Percentiles rank a stretch among this genome's conserved stretches.
phyloP scores from a whole-genome alignment of 2,797 vertebrate genomes.

The Sus cebifrons region DNA sequence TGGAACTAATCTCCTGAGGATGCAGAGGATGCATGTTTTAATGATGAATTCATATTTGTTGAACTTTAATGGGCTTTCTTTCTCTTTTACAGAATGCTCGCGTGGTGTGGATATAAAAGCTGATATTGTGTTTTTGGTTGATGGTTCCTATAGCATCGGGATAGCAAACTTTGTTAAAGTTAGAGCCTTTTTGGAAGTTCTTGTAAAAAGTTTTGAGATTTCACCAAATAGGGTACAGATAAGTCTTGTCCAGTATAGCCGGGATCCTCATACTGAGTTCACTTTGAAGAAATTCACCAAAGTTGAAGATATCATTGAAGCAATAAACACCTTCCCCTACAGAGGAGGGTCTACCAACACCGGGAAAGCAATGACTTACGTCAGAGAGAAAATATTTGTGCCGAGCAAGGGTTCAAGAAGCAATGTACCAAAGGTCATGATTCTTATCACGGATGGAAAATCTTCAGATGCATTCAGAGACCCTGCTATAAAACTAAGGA shows the following conservation, averaged over 20 bases:
- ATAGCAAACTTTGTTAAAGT: slow-evolving; percentile 98
- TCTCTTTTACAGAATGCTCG: slow-evolving; percentile 95
- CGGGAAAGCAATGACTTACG: slow-evolving; percentile 97
- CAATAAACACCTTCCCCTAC: slow-evolving; percentile 97
- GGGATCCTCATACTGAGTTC: slow-evolving; percentile 97
- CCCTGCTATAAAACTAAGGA: slow-evolving; percentile 94
- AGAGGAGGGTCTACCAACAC: slow-evolving; percentile 99
- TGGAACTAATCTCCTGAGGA: background rate
- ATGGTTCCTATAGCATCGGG: slow-evolving; percentile 99
- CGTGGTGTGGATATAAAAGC: slow-evolving; percentile 97
- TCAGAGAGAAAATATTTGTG: slow-evolving; percentile 96
- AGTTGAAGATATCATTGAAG: slow-evolving; percentile 94
- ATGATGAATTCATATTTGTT: background rate
- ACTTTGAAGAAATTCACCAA: slow-evolving; percentile 95
- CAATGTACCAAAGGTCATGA: slow-evolving; percentile 96
- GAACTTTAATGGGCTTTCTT: slow-evolving; percentile 68
- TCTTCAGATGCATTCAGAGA: slow-evolving; percentile 98
- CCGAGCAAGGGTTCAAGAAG: slow-evolving; percentile 93
- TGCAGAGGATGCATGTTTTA: background rate
- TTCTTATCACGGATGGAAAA: slow-evolving; percentile 99
- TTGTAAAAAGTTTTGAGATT: slow-evolving; percentile 97
- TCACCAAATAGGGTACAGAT: slow-evolving; percentile 96
- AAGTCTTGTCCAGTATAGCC: slow-evolving; percentile 98
- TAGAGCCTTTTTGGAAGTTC: slow-evolving; percentile 96
- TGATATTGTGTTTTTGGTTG: slow-evolving; percentile 98